phyloP scores from a whole-genome alignment of 2,797 vertebrate genomes.

The Phalanger gymnotis region DNA sequence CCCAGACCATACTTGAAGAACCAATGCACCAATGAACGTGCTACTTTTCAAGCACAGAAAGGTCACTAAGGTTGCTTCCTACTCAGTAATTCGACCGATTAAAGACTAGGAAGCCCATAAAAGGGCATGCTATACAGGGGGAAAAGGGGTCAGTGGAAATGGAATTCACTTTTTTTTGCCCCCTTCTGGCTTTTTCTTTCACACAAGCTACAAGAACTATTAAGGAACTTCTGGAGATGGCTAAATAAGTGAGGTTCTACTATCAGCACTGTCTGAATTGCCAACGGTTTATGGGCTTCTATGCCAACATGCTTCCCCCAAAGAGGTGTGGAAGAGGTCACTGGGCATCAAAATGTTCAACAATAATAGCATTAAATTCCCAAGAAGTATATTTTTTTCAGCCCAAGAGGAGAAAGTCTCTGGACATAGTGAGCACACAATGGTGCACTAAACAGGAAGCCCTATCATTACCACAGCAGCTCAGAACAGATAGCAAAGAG shows the following conservation, averaged over 20 bases:
- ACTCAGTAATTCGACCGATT: neutral
- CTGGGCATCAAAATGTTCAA: neutral
- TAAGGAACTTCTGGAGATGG: constrained; percentile 64
- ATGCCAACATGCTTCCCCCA: constrained; percentile 53
- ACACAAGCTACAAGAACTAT: constrained; percentile 65
- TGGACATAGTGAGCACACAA: neutral
- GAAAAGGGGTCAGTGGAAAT: constrained; percentile 1
- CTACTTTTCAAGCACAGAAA: neutral
- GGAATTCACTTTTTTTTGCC: constrained; percentile 58
- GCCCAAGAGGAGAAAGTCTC: neutral
- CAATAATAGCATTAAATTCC: neutral
- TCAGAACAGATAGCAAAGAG: neutral
- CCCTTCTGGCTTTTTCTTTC: constrained; percentile 75
- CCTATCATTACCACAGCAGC: neutral
- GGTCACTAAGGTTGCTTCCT: neutral
- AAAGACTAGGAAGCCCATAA: neutral
- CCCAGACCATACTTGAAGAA: neutral
- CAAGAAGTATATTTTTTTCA: neutral
- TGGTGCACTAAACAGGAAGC: neutral
- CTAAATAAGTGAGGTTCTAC: constrained; percentile 68
- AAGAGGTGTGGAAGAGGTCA: constrained; percentile 53
- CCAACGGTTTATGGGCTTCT: constrained; percentile 56
- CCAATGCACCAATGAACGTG: neutral
- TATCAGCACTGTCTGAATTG: constrained; percentile 69
- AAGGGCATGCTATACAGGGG: constrained; percentile 4